Conservation (phyloP, 2,888 invertebrate genomes). For the Cabera pusaria region DNA sequence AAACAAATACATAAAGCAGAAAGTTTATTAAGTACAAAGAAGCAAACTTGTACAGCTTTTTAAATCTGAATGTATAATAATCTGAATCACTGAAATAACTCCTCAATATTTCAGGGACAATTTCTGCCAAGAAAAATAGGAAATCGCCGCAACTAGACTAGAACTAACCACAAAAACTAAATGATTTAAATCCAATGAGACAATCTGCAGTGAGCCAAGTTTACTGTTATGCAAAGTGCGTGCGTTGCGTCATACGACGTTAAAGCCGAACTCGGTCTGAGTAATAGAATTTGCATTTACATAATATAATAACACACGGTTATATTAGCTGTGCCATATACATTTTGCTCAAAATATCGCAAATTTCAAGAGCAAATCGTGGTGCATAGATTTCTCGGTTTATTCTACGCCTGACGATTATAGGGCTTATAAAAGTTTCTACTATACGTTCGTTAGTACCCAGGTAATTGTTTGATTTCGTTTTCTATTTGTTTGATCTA, state of each 20-base stretch:
- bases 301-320: constrained; percentile 44
- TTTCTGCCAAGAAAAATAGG: too few relatives aligned
- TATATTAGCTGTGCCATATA: constrained; percentile 50
- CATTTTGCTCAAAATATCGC: constrained; percentile 26
- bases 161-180: constrained; percentile 13
- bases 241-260: constrained; percentile 39
- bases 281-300: constrained; percentile 39
- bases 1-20: too few relatives aligned
- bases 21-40: too few relatives aligned
- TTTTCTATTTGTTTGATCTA: too few relatives aligned
- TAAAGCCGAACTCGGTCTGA: constrained; percentile 30
- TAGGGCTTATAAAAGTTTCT: too few relatives aligned
- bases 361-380: constrained; percentile 33
- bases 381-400: too few relatives aligned
- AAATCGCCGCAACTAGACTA: constrained; percentile 5
- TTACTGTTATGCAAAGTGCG: constrained; percentile 32
- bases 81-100: constrained; percentile 7
- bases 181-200: constrained; percentile 8
- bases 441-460: too few relatives aligned
- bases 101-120: too few relatives aligned
- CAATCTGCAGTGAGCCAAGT: constrained; percentile 8
- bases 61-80: too few relatives aligned
- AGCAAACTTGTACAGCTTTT: too few relatives aligned
- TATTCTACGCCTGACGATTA: too few relatives aligned
- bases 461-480: too few relatives aligned